These are phyloP conservation scores for Margaritifera margaritifera DNA, from an alignment of 2,888 invertebrate genomes.

Conservation along the genomic window DNA sequence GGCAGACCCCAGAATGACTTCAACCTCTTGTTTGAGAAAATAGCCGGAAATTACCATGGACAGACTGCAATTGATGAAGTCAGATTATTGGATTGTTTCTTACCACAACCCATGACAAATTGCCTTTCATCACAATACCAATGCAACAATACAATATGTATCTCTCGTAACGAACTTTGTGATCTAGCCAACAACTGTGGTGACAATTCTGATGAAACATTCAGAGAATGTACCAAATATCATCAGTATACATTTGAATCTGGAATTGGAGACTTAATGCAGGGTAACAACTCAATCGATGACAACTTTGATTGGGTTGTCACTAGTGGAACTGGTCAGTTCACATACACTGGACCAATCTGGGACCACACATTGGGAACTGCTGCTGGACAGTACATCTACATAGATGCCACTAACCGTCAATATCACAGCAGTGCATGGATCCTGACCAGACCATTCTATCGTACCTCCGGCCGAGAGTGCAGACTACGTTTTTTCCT, in stretches of 20 bases:
- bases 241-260: constrained; percentile 55
- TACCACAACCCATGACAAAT: constrained; percentile 33
- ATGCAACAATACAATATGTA: constrained; percentile 62
- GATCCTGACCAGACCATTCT: constrained; percentile 51
- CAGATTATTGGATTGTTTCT: constrained; percentile 49
- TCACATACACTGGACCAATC: constrained; percentile 51
- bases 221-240: constrained; percentile 41
- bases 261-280: constrained; percentile 45
- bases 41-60: constrained; percentile 47
- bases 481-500: constrained; percentile 59
- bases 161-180: constrained; percentile 46
- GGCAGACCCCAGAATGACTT: constrained; percentile 51
- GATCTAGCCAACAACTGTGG: constrained; percentile 63
- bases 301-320: constrained; percentile 63
- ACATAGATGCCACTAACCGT: constrained; percentile 54
- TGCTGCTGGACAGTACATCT: constrained; percentile 54
- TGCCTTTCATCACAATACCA: constrained; percentile 43
- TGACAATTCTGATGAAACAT: constrained; percentile 57
- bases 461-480: constrained; percentile 23
- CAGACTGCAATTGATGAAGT: constrained; percentile 67
- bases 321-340: constrained; percentile 26
- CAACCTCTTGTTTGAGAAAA: constrained; percentile 44
- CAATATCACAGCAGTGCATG: constrained; percentile 52
- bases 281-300: constrained; percentile 45
- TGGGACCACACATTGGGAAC: constrained; percentile 60